These are phyloP conservation scores for Linyphia triangularis DNA, from an alignment of 2,888 invertebrate genomes.

Conservation along the genomic window DNA sequence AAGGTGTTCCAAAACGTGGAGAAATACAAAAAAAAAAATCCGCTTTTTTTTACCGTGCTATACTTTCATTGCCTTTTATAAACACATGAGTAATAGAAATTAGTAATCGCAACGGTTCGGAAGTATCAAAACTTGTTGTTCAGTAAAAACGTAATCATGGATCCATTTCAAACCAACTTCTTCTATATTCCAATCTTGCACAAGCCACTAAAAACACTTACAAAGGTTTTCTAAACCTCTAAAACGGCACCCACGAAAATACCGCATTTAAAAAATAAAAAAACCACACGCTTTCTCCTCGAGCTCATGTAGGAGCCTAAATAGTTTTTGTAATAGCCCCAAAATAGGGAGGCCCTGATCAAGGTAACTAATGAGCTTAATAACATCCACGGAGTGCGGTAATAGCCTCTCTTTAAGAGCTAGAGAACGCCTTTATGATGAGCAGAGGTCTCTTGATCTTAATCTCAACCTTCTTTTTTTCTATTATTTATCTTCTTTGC, in stretches of 20 bases:
- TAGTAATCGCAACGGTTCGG: no score
- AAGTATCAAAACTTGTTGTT: no score
- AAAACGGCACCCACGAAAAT: background rate
- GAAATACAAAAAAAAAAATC: no score
- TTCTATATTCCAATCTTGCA: no score
- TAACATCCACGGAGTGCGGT: conserved; percentile 66
- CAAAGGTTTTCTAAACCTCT: no score
- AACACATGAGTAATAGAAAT: no score
- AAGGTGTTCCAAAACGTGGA: no score
- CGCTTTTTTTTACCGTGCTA: no score
- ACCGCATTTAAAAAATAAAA: background rate
- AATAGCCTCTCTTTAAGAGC: conserved; percentile 67
- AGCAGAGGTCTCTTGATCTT: conserved; percentile 52
- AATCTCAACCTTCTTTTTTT: conserved; percentile 37
- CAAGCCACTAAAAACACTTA: no score
- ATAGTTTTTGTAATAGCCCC: conserved; percentile 30
- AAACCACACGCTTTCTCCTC: background rate
- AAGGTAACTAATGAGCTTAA: conserved; percentile 71
- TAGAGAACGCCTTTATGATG: conserved; percentile 54
- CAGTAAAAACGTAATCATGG: no score
- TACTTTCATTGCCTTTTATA: no score
- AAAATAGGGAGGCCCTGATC: conserved; percentile 26
- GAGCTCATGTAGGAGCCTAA: conserved; percentile 21
- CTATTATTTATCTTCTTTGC: conserved; percentile 7
- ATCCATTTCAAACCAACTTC: no score